Conservation (phyloP, 1,140 invertebrate genomes). For the Scylla paramamosain region DNA sequence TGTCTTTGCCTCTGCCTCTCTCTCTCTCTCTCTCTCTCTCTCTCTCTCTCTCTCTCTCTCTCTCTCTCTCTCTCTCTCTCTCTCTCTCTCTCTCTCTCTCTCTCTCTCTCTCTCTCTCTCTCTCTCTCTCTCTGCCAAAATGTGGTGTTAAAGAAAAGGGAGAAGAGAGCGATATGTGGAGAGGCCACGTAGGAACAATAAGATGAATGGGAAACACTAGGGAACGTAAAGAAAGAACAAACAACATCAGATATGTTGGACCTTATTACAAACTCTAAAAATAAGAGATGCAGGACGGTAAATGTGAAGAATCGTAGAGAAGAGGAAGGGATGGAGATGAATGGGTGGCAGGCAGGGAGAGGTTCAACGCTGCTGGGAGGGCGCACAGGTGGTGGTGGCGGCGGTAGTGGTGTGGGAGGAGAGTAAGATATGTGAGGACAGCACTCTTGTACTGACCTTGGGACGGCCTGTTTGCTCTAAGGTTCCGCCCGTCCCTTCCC, state of each 20-base stretch:
- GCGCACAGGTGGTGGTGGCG: background rate
- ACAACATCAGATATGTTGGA: no score
- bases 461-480: background rate
- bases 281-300: no score
- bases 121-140: no score
- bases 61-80: background rate
- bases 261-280: no score
- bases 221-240: no score
- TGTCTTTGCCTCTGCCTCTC: background rate
- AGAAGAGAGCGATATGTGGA: no score
- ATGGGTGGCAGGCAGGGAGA: background rate
- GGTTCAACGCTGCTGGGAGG: background rate
- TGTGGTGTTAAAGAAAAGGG: no score
- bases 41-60: background rate
- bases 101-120: no score
- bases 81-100: no score
- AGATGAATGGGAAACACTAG: no score
- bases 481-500: background rate
- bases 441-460: background rate
- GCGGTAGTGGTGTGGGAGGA: constrained; percentile 1
- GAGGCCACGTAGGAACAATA: no score
- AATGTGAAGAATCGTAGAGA: no score
- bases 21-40: background rate
- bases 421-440: background rate
- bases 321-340: background rate